These are phyloP conservation scores for Agrotis puta DNA, from an alignment of 2,888 invertebrate genomes.

Conservation along the genomic window DNA sequence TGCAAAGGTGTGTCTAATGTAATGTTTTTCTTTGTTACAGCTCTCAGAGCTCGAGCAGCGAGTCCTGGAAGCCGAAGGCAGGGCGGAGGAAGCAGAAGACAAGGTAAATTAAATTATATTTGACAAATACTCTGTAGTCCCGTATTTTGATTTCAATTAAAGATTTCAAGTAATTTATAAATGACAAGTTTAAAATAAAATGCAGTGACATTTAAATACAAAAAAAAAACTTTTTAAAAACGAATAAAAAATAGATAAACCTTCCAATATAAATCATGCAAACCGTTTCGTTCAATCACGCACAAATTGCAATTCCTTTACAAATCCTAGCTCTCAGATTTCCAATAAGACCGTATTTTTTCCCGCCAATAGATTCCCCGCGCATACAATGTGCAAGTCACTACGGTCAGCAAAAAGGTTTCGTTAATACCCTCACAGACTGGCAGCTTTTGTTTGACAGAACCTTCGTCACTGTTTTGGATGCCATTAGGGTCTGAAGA, in stretches of 20 bases:
- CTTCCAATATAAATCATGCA: conserved; percentile 9
- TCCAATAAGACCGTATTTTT: conserved; percentile 58
- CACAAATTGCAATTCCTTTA: conserved; percentile 56
- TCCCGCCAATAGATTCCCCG: conserved; percentile 57
- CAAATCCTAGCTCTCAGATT: conserved; percentile 54
- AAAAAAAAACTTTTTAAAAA: not conserved
- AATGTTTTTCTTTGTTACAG: conserved; percentile 91
- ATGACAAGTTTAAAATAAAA: too few species aligned
- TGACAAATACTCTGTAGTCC: not conserved
- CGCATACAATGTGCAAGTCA: conserved; percentile 77
- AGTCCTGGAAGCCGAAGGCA: conserved; percentile 97
- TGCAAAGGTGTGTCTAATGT: conserved; percentile 29
- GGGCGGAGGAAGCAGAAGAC: conserved; percentile 98
- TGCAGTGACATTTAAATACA: too few species aligned
- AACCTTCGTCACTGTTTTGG: conserved; percentile 72
- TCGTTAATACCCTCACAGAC: conserved; percentile 73
- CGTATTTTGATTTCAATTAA: not conserved
- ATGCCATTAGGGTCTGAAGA: conserved; percentile 51
- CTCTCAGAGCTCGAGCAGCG: conserved; percentile 98
- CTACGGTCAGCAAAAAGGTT: conserved; percentile 78
- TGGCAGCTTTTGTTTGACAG: conserved; percentile 69
- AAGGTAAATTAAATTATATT: conserved; percentile 92
- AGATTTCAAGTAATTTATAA: too few species aligned
- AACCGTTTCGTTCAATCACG: conserved; percentile 47
- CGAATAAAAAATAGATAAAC: not conserved